Base-by-base conservation (phyloP, 1,140 invertebrate genomes). In the Drosophila lowei region DNA sequence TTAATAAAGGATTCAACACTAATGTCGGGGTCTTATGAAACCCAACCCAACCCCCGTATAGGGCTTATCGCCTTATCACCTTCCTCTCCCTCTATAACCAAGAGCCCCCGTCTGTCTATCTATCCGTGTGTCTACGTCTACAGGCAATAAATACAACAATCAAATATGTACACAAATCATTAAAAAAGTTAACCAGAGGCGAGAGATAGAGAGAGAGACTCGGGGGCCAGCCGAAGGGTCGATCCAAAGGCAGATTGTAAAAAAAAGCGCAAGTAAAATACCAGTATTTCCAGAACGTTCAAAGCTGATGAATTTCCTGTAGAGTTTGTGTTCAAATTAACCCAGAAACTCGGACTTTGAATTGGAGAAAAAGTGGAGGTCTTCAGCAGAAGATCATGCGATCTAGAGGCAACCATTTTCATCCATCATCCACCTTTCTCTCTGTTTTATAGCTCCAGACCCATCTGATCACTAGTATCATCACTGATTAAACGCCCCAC, bases 261-360 rank as follows among this genome's bases (percentile, higher is more conserved):
- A 38, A 38, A 78, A 79, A 83, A 83, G 71, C 74, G 79, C 79
- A 83, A 83, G 79, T 83, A 75, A 58, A 65, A 67, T 52, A 38
- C 8, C 3, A 38, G 34, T 5, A 38, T 61, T 73, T 70, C 74
- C 55, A 83, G 65, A 44, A 65, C 47, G 60, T 74, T 74, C n/a
- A 52, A 34, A 30, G 8, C 7, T 30, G 6, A 3, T 2, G 7
- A 30, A 8, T 30, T 30, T 30, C 28, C 28, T 3, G 8, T 23
- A 23, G 23, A 23, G 5, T 23, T 23, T 23, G 5, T 3, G 23
- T 23, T 4, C 23, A 25, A 25, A 25, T 23, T 23, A 23, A 0
- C 5, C 4, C 23, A 25, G 5, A 25, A 25, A 25, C 23, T 25
- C 23, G 0, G 23, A 25, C 4, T 25, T 25, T 25, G 23, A 23